These are phyloP conservation scores for Leptoclinus maculatus DNA, from an alignment of 2,797 vertebrate species.

Conservation along the genomic window DNA sequence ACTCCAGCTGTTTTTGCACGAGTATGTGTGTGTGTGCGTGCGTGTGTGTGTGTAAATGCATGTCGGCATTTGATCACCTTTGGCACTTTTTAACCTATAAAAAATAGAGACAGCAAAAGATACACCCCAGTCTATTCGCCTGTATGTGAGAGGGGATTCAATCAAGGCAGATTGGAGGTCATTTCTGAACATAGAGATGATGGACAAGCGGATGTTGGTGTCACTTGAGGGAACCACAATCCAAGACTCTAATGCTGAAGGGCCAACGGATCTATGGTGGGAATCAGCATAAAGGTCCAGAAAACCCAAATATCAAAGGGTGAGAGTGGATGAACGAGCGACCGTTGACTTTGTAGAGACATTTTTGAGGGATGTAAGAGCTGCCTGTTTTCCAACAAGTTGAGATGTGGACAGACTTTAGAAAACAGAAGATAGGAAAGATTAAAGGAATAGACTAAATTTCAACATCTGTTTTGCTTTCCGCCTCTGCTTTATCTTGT, in stretches of 20 bases:
- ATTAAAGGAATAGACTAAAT: conserved; percentile 18
- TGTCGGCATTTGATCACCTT: no score
- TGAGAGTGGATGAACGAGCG: neutral
- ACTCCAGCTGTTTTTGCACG: neutral
- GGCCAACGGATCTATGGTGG: neutral
- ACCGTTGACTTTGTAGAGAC: neutral
- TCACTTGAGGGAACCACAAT: neutral
- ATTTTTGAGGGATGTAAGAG: neutral
- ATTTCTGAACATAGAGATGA: neutral
- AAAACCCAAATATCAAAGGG: neutral
- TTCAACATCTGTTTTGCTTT: conserved; percentile 22
- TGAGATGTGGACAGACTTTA: conserved; percentile 4
- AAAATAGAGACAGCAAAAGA: neutral
- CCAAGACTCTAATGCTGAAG: neutral
- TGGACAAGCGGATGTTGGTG: neutral
- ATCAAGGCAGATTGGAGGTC: neutral
- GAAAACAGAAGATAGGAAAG: neutral
- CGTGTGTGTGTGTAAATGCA: no score
- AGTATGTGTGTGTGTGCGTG: neutral
- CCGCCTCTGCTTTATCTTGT: conserved; percentile 10
- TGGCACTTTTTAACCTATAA: no score
- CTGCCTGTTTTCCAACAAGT: conserved; percentile 5
- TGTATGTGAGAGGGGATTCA: neutral
- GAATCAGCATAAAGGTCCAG: no score
- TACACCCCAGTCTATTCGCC: neutral